Base-by-base conservation (phyloP, 2,797 vertebrate species). In the Syngnathus rostellatus region DNA sequence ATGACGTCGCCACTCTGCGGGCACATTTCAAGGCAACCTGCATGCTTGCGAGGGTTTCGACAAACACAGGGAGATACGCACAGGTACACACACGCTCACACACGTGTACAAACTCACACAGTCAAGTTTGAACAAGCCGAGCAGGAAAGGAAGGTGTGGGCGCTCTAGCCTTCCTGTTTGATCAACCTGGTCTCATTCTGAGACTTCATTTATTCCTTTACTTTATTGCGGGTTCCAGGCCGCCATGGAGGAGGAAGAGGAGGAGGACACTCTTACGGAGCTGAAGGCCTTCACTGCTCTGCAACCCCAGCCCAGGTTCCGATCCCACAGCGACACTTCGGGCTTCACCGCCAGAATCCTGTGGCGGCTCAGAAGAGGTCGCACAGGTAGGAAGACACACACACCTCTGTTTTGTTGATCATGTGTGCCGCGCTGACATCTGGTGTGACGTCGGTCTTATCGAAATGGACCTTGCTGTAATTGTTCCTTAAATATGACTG, bases 311-410 rank as follows among this genome's bases (percentile, higher is more conserved):
- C 69, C 81, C 53, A 86, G 91, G 74, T 39, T 75, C 54, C 85
- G 90, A 48, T 92, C 90, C 7, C 82, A 83, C 11, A 92, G 90
- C 69, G 91, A 92, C 68, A 72, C 79, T 38, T 91, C 85, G 0
- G 85, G 86, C 23, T 92, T 91, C 68, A 83, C 78, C 66, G 77
- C 82, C 64, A 86, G 86, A 66, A 83, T 91, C 58, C 38, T 90
- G 68, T 76, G 64, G 72, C 84, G 82, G 72, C 84, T 92, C 55
- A 68, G 85, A 6, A 81, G 84, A 25, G 85, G 88, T 9, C 80
- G 74, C 40, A 90, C 91, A 90, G 90, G 91, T 92, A 89, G 21
- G 80, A 46, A 8, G 0, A 23, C 41, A 41, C 14, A 38, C 40
- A 31, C 31, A 31, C 31, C 31, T 31, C 31, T 31, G 31, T 31